Evolutionary conservation across 2,113 vertebrate species (phyloP).

Genomic region (Neolamprologus falcicula): DNA sequence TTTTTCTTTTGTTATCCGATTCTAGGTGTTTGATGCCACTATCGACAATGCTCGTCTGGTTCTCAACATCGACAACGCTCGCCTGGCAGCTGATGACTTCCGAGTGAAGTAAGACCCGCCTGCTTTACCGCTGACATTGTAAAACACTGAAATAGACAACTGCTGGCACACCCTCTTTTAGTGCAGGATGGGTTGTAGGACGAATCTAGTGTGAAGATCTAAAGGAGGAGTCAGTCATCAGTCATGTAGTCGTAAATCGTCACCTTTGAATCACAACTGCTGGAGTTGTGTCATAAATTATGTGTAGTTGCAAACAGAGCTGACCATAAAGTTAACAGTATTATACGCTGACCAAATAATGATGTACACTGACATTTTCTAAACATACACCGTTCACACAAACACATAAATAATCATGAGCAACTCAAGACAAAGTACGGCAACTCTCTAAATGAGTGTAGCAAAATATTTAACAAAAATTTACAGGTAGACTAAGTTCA

Average conservation of each 20-base stretch:
- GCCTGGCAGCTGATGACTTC: slow-evolving; percentile 76
- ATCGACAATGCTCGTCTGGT: slow-evolving; percentile 69
- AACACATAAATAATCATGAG: neutral
- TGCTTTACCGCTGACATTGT: neutral
- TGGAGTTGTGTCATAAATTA: neutral
- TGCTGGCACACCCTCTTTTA: slow-evolving; percentile 12
- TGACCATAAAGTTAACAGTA: neutral
- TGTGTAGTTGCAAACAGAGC: slow-evolving; percentile 6
- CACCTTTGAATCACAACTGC: neutral
- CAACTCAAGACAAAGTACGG: neutral
- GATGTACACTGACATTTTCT: neutral
- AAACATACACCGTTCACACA: neutral
- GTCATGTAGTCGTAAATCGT: neutral
- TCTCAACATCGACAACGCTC: slow-evolving; percentile 76
- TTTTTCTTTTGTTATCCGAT: neutral
- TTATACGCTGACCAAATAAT: neutral
- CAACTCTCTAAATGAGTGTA: neutral
- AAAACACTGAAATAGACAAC: slow-evolving; percentile 12
- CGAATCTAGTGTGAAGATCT: neutral
- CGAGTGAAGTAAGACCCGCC: slow-evolving; percentile 69
- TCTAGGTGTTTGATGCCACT: slow-evolving; percentile 73
- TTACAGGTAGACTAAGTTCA: neutral
- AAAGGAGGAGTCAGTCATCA: neutral
- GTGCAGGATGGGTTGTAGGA: neutral
- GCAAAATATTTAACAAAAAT: neutral